These are phyloP conservation scores for Meteorus cinctellus DNA, from an alignment of 2,888 invertebrate genomes.

Conservation along the genomic window DNA sequence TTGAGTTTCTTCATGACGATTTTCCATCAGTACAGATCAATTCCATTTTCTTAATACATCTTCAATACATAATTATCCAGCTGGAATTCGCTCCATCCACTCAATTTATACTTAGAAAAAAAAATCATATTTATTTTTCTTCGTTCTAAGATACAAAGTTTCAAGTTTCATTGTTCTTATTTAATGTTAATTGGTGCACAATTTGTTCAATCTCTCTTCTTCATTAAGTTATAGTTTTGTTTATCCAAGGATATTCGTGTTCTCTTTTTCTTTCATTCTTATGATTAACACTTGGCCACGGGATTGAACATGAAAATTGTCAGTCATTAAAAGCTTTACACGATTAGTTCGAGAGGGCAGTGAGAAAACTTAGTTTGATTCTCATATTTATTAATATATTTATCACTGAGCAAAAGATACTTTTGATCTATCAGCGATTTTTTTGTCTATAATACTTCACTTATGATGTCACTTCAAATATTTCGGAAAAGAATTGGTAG, in stretches of 20 bases:
- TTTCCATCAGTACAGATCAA: not conserved
- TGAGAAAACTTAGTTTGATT: slow-evolving; percentile 7
- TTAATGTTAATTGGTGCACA: slow-evolving; percentile 25
- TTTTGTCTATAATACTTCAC: not conserved
- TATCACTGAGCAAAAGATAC: slow-evolving; percentile 7
- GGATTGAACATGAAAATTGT: slow-evolving; percentile 6
- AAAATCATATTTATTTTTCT: not conserved
- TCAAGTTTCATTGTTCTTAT: not conserved
- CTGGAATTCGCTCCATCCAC: not conserved
- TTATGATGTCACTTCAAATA: slow-evolving; percentile 13
- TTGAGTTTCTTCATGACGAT: not conserved
- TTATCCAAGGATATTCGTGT: not conserved
- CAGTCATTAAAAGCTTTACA: not conserved
- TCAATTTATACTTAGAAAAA: not conserved
- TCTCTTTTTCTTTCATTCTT: slow-evolving; percentile 2
- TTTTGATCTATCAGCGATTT: slow-evolving; percentile 6
- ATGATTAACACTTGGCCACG: slow-evolving; percentile 20
- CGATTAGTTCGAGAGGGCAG: not conserved
- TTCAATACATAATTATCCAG: not conserved
- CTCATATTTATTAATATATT: not conserved
- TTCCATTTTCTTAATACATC: not conserved
- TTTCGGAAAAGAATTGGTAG: not conserved
- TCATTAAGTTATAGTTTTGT: not conserved
- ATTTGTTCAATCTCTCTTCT: not conserved
- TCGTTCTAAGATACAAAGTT: slow-evolving; percentile 6